These are phyloP conservation scores for Aquila chrysaetos DNA, from an alignment of 2,797 vertebrate genomes.

Conservation along the genomic window DNA sequence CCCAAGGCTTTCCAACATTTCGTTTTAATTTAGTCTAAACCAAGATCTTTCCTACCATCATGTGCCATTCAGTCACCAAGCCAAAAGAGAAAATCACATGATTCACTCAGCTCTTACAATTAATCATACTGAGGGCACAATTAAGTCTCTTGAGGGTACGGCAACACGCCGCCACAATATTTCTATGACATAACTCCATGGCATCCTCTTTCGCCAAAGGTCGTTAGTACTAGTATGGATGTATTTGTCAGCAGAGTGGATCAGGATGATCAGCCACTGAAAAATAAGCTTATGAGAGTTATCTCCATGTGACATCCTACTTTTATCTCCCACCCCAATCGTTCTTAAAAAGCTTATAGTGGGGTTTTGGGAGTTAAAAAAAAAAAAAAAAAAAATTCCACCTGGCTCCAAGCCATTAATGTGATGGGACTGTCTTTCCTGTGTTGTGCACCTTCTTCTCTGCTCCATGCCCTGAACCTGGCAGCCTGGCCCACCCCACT, in stretches of 20 bases:
- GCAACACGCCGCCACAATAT: neutral
- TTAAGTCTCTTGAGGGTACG: neutral
- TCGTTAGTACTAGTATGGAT: neutral
- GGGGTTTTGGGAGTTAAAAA: neutral
- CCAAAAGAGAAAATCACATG: neutral
- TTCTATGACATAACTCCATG: neutral
- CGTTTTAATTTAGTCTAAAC: neutral
- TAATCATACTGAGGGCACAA: neutral
- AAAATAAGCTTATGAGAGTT: neutral
- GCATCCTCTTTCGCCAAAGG: neutral
- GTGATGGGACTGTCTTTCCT: neutral
- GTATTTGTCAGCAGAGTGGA: neutral
- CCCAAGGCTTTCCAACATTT: neutral
- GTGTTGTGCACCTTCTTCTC: neutral
- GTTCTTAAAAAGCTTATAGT: neutral
- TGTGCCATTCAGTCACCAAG: neutral
- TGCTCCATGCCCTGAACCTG: neutral
- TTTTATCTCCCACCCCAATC: neutral
- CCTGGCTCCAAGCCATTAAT: neutral
- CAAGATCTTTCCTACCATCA: neutral
- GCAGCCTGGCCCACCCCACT: slow-evolving; percentile 27
- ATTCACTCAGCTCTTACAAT: neutral
- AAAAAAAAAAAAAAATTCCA: neutral
- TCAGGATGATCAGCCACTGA: neutral
- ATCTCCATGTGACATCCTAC: neutral